Conservation (phyloP, 1,140 invertebrate species). For the Archegozetes longisetosus region DNA sequence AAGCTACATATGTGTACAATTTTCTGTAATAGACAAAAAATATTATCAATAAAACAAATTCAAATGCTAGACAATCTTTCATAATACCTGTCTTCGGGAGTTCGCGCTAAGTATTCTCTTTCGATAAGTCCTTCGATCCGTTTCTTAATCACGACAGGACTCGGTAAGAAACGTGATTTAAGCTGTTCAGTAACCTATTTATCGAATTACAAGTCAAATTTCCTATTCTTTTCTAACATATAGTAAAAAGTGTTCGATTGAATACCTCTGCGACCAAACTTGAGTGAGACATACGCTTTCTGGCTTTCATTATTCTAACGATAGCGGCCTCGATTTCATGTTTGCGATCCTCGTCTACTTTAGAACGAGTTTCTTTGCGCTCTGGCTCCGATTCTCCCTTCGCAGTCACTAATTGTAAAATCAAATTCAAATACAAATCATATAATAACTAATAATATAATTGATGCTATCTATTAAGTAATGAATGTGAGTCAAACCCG, state of each 20-base stretch:
- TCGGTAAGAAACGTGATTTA: constrained; percentile 87
- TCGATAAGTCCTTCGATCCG: constrained; percentile 98
- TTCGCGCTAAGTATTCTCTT: constrained; percentile 91
- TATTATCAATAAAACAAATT: constrained; percentile 4
- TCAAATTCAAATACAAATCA: constrained; percentile 1
- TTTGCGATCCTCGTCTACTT: constrained; percentile 97
- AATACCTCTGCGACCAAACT: constrained; percentile 77
- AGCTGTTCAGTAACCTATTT: constrained; percentile 78
- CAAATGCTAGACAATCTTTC: neutral
- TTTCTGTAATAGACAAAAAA: constrained; percentile 43
- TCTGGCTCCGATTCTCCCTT: constrained; percentile 98
- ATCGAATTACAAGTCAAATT: constrained; percentile 18
- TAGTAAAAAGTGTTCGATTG: too few relatives aligned
- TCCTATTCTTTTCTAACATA: too few relatives aligned
- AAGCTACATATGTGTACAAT: constrained; percentile 82
- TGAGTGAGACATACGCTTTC: constrained; percentile 88
- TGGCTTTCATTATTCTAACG: constrained; percentile 97
- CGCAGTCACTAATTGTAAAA: constrained; percentile 54
- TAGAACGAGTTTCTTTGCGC: constrained; percentile 86
- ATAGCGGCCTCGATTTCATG: constrained; percentile 99
- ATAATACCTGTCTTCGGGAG: constrained; percentile 67
- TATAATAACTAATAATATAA: constrained; percentile 3
- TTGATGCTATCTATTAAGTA: constrained; percentile 7
- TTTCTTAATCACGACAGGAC: constrained; percentile 95
- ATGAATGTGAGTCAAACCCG: constrained; percentile 31